Conservation (phyloP, 2,797 vertebrate species). For the Acipenser transmontanus region DNA sequence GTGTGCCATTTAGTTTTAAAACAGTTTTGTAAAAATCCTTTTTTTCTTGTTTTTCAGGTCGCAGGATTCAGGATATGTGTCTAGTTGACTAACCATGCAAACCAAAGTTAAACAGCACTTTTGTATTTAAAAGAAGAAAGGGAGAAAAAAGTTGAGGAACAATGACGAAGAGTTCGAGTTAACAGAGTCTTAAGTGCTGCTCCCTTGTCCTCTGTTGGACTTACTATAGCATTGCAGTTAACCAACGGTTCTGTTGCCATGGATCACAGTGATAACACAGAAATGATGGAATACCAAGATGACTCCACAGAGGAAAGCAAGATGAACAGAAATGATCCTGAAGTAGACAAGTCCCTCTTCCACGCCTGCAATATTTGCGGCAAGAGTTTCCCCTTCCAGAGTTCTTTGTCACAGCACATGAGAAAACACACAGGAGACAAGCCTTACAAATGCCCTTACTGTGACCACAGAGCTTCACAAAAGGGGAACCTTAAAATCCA, state of each 20-base stretch:
- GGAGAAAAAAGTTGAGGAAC: neutral
- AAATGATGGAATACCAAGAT: conserved; percentile 67
- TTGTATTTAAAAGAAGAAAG: neutral
- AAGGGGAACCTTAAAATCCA: conserved; percentile 95
- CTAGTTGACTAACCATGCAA: neutral
- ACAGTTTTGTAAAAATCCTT: neutral
- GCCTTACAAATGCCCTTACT: conserved; percentile 95
- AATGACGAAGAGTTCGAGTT: neutral
- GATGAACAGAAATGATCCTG: conserved; percentile 49
- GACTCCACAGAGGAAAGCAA: conserved; percentile 43
- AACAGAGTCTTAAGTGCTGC: neutral
- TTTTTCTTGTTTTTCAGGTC: neutral
- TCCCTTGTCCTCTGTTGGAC: conserved; percentile 21
- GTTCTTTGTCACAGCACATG: conserved; percentile 93
- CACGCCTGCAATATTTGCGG: conserved; percentile 86
- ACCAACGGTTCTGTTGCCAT: conserved; percentile 44
- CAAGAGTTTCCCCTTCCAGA: conserved; percentile 90
- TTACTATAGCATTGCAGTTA: conserved; percentile 25
- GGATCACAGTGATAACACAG: conserved; percentile 60
- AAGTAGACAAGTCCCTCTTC: conserved; percentile 63
- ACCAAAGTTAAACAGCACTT: too few species aligned
- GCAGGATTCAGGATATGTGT: neutral
- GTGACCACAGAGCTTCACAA: conserved; percentile 87
- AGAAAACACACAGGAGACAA: conserved; percentile 88
- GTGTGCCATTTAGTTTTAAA: too few species aligned